These are phyloP conservation scores for Sturmia bella DNA, from an alignment of 2,888 invertebrate species.

Conservation along the genomic window DNA sequence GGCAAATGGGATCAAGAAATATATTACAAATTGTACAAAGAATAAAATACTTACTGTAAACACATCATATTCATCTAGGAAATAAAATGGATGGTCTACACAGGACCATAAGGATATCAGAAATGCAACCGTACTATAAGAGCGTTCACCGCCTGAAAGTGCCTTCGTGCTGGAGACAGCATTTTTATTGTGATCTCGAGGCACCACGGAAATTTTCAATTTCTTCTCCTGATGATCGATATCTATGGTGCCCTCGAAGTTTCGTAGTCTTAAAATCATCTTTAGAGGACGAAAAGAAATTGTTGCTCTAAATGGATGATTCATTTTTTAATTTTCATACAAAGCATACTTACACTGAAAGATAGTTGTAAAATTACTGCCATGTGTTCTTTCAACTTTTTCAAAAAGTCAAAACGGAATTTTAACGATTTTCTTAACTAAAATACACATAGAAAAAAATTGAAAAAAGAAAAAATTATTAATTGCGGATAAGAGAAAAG, in stretches of 20 bases:
- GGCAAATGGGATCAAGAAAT: too few relatives aligned
- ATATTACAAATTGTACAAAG: not conserved
- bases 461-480: not conserved
- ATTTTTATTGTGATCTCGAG: constrained; percentile 82
- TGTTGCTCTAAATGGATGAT: too few relatives aligned
- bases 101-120: constrained; percentile 96
- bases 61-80: constrained; percentile 98
- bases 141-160: constrained; percentile 97
- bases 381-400: constrained; percentile 82
- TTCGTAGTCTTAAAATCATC: constrained; percentile 76
- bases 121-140: constrained; percentile 97
- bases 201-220: constrained; percentile 82
- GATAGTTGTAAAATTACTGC: constrained; percentile 82
- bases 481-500: not conserved
- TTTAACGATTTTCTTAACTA: constrained; percentile 81
- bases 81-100: constrained; percentile 94
- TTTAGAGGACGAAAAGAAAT: constrained; percentile 40
- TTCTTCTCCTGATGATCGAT: constrained; percentile 79
- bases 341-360: constrained; percentile 75
- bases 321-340: too few relatives aligned
- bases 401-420: constrained; percentile 82
- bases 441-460: not conserved
- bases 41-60: constrained; percentile 88
- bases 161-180: constrained; percentile 84
- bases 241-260: constrained; percentile 78